Conservation (phyloP, 2,113 vertebrate species). For the Melozone crissalis region DNA sequence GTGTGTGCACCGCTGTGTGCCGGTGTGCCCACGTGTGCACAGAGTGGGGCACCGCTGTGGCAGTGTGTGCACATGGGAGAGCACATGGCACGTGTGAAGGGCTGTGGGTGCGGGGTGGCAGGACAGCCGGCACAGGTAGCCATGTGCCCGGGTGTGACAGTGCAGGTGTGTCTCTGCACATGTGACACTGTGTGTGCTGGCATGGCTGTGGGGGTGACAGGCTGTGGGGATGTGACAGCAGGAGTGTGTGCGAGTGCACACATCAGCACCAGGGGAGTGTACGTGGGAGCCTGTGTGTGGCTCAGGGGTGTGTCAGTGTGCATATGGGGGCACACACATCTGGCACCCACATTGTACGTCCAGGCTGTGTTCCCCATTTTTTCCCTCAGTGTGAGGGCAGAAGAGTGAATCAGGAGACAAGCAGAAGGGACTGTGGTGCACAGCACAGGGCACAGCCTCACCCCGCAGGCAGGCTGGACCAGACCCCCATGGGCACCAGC, state of each 20-base stretch:
- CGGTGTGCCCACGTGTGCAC: accelerated
- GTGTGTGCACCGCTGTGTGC: accelerated
- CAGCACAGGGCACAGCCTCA: accelerated
- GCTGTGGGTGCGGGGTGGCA: accelerated
- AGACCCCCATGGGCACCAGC: accelerated
- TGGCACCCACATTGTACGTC: accelerated
- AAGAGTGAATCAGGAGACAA: not conserved
- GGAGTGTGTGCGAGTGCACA: accelerated
- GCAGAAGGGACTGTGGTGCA: accelerated
- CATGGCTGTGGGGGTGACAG: not conserved
- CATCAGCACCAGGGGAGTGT: accelerated
- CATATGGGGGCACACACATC: accelerated
- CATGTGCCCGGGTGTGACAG: accelerated
- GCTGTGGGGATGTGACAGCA: not conserved
- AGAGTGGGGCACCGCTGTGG: accelerated
- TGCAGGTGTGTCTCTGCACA: not conserved
- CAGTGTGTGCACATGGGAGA: not conserved
- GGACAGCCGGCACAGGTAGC: accelerated
- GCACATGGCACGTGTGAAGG: accelerated
- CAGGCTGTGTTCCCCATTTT: accelerated
- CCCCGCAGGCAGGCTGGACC: not conserved
- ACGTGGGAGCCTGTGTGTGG: accelerated
- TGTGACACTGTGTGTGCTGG: accelerated
- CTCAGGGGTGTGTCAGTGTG: accelerated
- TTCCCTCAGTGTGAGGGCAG: not conserved